Base-by-base conservation (phyloP, 2,888 invertebrate genomes). In the Rotaria macrura region DNA sequence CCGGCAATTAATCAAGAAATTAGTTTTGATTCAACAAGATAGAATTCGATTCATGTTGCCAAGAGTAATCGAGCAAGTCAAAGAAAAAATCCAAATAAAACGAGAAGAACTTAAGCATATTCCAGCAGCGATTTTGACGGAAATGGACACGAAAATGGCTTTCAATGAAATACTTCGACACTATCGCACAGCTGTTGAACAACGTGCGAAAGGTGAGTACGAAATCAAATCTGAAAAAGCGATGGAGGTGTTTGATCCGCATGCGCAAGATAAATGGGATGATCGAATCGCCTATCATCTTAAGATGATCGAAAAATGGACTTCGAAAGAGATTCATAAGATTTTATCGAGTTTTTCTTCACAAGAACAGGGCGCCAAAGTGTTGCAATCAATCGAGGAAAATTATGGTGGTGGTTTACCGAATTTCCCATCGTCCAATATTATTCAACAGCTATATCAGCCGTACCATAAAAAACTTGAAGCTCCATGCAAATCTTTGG, bases 321-420 rank as follows among this genome's bases (percentile, higher is more conserved):
- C 25, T 74, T 74, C 74, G 23, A 10, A 20, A 40, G 40, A 74
- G 23, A 38, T 74, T 17, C 23, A 74, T 4, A 25, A 40, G 38
- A 74, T 74, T 74, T 43, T 74, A 43, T 74, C 74, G 1, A 10
- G 10, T 10, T 74, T 74, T 74, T 12, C 74, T 74, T 74, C 43
- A 74, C 17, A 20, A 40, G 1, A 74, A 3, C 74, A 74, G 0
- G 23, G 34, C 6, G 6, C 74, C 1, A 4, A 43, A 38, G 4
- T 74, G 23, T 3, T 43, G 3, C 40, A 74, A 23, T 25, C 40
- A 74, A 74, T 74, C 38, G 74, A 74, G 14, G 74, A 74, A 43
- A 74, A 74, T 43, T 74, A 74, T 43, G 74, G 74, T 2, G 74
- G 74, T 43, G 74, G 74, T 40, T 74, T 74, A 25, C 74, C 74